A percentile compares a stretch with the other conserved stretches of the same genome.
Evolutionary conservation across 2,113 vertebrate species (phyloP).

Genomic region (Petrocephalus zakoni): DNA sequence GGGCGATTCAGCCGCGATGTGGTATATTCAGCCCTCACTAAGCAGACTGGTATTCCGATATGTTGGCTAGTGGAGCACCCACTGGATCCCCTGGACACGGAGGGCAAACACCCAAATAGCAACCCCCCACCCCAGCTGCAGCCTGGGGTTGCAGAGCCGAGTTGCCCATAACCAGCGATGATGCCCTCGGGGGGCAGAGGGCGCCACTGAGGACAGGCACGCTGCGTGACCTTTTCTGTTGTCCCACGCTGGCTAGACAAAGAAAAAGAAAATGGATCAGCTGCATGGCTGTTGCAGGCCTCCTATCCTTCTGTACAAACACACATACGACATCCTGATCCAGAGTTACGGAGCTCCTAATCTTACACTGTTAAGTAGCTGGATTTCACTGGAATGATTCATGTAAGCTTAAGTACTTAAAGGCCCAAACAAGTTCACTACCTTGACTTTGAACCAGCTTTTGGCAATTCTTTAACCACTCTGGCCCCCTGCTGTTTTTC

Average conservation of each 20-base stretch:
- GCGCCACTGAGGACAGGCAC: neutral
- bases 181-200: neutral
- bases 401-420: neutral
- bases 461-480: neutral
- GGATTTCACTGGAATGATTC: neutral
- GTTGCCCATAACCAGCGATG: neutral
- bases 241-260: neutral
- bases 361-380: neutral
- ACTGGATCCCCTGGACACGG: conserved; percentile 10
- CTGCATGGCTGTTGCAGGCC: neutral
- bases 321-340: neutral
- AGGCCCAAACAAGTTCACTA: neutral
- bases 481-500: neutral
- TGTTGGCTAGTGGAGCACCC: neutral
- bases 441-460: neutral
- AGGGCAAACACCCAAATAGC: neutral
- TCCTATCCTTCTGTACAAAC: neutral
- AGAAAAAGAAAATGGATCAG: neutral
- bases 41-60: neutral
- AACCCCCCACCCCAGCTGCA: neutral
- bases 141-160: neutral
- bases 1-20: neutral
- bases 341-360: neutral
- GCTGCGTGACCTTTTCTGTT: neutral
- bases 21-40: neutral